Percentiles rank a stretch among this genome's conserved stretches.
Evolutionary conservation across 2,113 vertebrate species (phyloP).

Genomic region (Tetrax tetrax): DNA sequence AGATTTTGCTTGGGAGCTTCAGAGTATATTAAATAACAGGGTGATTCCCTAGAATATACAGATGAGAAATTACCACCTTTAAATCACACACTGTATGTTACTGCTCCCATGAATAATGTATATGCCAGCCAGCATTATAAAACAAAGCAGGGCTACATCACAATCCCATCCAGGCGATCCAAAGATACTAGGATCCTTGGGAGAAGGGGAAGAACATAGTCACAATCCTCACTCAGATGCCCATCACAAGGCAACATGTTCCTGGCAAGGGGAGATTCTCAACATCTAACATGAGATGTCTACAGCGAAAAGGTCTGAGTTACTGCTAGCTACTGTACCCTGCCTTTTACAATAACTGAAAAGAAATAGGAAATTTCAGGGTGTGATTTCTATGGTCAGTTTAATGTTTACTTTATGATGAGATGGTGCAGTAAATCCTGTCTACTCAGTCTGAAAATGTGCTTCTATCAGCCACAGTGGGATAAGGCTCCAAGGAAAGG

Average conservation of each 20-base stretch:
- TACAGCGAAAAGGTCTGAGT: neutral
- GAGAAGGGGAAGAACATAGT: neutral
- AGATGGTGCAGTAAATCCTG: neutral
- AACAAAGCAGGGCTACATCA: neutral
- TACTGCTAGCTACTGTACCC: neutral
- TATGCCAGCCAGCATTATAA: neutral
- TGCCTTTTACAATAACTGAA: neutral
- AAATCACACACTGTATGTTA: neutral
- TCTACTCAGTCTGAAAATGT: neutral
- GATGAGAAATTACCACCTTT: conserved; percentile 19
- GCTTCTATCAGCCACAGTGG: neutral
- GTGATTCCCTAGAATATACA: conserved; percentile 10
- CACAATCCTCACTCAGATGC: neutral
- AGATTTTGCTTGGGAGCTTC: neutral
- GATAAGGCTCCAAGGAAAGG: neutral
- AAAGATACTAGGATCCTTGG: neutral
- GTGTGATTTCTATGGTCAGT: neutral
- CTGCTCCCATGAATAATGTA: neutral
- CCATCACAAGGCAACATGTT: accelerated
- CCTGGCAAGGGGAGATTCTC: neutral
- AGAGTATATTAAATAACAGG: conserved; percentile 3
- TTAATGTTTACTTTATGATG: neutral
- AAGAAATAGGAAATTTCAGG: neutral
- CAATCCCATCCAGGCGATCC: neutral
- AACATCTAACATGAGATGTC: neutral